These are phyloP conservation scores for Alsophila aescularia DNA, from an alignment of 2,888 invertebrate species.

Conservation along the genomic window DNA sequence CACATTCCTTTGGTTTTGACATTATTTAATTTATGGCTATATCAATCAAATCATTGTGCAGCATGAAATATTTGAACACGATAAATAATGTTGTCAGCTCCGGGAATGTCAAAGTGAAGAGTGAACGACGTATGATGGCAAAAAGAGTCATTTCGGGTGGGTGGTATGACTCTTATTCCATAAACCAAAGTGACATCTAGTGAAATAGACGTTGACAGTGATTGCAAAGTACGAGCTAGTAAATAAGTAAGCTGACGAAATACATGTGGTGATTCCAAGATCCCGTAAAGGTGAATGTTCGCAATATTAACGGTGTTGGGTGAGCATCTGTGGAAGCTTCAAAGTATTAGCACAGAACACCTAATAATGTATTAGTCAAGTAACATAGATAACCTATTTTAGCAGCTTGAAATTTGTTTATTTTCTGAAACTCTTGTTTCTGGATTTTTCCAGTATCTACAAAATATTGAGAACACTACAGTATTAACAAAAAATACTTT, in stretches of 20 bases:
- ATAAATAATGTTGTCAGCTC: neutral
- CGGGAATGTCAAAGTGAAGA: neutral
- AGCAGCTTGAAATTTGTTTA: too few species aligned
- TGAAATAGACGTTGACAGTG: neutral
- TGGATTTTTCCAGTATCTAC: too few species aligned
- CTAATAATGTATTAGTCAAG: too few species aligned
- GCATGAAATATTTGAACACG: neutral
- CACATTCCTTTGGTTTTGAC: too few species aligned
- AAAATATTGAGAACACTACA: neutral
- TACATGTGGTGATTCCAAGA: neutral
- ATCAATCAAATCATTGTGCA: neutral
- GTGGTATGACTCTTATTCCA: neutral
- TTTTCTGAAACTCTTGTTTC: too few species aligned
- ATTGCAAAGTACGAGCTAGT: neutral
- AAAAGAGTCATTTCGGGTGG: neutral
- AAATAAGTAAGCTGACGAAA: slow-evolving; percentile 1
- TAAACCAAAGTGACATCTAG: neutral
- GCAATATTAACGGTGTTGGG: too few species aligned
- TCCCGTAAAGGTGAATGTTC: neutral
- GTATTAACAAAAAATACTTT: neutral
- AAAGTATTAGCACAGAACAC: too few species aligned
- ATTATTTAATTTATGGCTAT: too few species aligned
- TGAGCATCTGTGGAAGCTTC: too few species aligned
- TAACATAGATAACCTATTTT: too few species aligned
- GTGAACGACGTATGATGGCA: neutral